Conservation (phyloP, 2,113 vertebrate genomes). For the Cercopithecus mona region DNA sequence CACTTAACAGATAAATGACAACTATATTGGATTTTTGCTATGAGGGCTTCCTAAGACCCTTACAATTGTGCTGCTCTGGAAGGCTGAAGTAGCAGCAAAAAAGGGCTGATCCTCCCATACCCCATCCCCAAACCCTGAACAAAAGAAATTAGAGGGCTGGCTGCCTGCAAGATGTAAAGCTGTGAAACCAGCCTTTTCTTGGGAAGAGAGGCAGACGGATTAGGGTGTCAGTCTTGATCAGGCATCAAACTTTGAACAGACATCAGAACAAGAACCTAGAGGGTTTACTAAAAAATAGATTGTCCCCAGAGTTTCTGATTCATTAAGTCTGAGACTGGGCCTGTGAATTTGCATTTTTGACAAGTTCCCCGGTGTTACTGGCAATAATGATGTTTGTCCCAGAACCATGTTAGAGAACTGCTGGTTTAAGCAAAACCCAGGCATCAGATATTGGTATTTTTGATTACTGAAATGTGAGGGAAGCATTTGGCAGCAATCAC, state of each 20-base stretch:
- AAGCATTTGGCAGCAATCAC: conserved; percentile 33
- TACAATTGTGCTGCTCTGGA: not conserved
- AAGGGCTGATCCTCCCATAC: not conserved
- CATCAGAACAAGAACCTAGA: not conserved
- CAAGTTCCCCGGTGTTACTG: not conserved
- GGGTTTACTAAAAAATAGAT: not conserved
- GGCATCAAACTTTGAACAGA: not conserved
- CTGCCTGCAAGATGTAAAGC: not conserved
- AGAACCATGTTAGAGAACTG: not conserved
- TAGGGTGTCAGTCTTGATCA: not conserved
- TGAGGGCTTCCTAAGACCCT: not conserved
- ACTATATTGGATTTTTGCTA: not conserved
- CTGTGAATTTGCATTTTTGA: not conserved
- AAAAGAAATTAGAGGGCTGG: not conserved
- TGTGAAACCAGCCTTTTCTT: not conserved
- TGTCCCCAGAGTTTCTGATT: not conserved
- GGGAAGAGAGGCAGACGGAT: not conserved
- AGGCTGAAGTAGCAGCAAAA: not conserved
- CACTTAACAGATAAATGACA: not conserved
- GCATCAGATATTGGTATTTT: conserved; percentile 13
- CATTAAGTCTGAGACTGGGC: not conserved
- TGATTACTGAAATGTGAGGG: conserved; percentile 16
- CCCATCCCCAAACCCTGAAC: not conserved
- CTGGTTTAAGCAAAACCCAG: conserved; percentile 13
- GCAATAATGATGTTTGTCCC: not conserved